Percentiles rank a stretch among this genome's conserved stretches.
Evolutionary conservation across 2,888 invertebrate species (phyloP).

Genomic region (Sicus ferrugineus): DNA sequence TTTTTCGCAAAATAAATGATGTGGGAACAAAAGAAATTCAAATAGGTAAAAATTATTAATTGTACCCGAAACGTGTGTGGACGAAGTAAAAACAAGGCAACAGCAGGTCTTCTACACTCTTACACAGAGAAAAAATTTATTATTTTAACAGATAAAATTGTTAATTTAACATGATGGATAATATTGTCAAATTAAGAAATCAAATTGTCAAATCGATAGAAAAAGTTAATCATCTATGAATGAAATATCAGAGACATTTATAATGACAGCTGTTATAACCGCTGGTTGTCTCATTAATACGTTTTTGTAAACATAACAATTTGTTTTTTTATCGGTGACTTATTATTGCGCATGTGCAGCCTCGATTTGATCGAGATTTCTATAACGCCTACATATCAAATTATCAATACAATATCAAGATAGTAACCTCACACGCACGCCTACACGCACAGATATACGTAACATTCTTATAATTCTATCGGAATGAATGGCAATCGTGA

Average conservation of each 20-base stretch:
- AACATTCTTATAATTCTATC: background rate
- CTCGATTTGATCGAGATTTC: background rate
- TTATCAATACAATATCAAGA: no score
- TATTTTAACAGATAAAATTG: no score
- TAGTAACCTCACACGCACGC: no score
- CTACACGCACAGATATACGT: background rate
- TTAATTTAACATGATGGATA: no score
- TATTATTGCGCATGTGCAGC: background rate
- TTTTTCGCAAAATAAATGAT: background rate
- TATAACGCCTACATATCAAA: background rate
- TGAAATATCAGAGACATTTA: background rate
- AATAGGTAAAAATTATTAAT: conserved; percentile 7
- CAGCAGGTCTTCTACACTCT: no score
- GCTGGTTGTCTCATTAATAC: no score
- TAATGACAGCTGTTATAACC: no score
- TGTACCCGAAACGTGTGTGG: no score
- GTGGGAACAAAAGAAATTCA: background rate
- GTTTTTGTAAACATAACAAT: no score
- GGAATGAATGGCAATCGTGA: background rate
- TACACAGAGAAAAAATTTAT: no score
- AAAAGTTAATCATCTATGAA: background rate
- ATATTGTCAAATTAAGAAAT: no score
- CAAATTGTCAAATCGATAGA: background rate
- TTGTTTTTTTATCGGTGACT: background rate
- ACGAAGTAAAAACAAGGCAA: no score